These are phyloP conservation scores for Ceuthmochares aereus DNA, from an alignment of 2,113 vertebrate genomes.

Conservation along the genomic window DNA sequence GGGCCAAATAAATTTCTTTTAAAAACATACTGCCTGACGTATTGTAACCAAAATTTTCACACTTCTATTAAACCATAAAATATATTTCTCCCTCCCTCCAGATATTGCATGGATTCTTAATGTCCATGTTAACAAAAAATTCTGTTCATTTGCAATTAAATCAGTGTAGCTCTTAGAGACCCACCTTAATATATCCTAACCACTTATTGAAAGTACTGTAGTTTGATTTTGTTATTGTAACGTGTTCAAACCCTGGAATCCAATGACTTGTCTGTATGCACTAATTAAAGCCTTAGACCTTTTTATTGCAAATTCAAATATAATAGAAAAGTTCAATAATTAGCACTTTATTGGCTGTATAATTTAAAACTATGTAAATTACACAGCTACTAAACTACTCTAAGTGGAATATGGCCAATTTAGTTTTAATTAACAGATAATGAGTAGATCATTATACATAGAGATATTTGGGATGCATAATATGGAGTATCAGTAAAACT, in stretches of 20 bases:
- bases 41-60: background rate
- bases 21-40: background rate
- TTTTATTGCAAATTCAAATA: constrained; percentile 38
- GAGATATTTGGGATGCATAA: background rate
- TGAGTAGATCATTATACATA: background rate
- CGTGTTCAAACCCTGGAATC: background rate
- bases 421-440: constrained; percentile 24
- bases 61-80: background rate
- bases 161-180: background rate
- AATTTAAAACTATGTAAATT: constrained; percentile 61
- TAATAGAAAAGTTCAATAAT: constrained; percentile 36
- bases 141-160: constrained; percentile 13
- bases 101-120: background rate
- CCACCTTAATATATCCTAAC: background rate
- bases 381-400: background rate
- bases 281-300: constrained; percentile 29
- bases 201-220: background rate
- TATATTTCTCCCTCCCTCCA: background rate
- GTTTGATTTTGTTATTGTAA: constrained; percentile 14
- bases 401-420: constrained; percentile 7
- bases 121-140: background rate
- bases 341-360: constrained; percentile 2
- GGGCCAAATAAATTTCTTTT: background rate
- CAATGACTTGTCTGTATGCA: background rate
- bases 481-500: background rate